Percentiles rank a stretch among this genome's conserved stretches.
phyloP scores from a whole-genome alignment of 2,113 vertebrate species.

The Charadrius vociferus region DNA sequence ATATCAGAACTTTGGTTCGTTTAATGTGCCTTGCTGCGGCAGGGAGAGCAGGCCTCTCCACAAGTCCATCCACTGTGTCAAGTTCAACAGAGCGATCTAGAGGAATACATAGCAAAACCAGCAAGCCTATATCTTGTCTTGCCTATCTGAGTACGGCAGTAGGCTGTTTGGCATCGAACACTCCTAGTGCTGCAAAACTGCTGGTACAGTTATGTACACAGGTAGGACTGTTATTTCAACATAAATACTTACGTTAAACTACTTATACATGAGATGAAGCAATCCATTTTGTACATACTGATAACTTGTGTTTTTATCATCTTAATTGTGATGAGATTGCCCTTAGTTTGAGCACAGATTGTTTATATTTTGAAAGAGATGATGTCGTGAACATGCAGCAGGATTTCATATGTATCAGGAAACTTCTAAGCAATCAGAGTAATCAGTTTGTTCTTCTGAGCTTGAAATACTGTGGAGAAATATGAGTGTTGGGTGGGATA shows the following conservation, averaged over 20 bases:
- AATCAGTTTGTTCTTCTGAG: not conserved
- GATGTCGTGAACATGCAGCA: not conserved
- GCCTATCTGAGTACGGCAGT: conserved; percentile 97
- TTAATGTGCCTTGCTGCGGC: conserved; percentile 97
- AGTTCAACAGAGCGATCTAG: conserved; percentile 82
- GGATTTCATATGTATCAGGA: not conserved
- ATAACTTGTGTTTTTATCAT: not conserved
- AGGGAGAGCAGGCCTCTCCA: conserved; percentile 92
- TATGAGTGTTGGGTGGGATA: not conserved
- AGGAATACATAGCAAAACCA: conserved; percentile 84
- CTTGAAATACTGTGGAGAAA: not conserved
- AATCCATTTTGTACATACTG: not conserved
- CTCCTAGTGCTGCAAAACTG: conserved; percentile 92
- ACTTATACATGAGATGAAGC: not conserved
- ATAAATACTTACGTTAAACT: not conserved
- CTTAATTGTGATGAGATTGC: not conserved
- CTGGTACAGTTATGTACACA: conserved; percentile 96
- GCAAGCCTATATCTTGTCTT: conserved; percentile 95
- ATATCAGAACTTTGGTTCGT: conserved; percentile 93
- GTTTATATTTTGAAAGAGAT: not conserved
- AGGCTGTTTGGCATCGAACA: conserved; percentile 95
- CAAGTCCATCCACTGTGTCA: conserved; percentile 73
- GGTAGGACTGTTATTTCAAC: conserved; percentile 67
- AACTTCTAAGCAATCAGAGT: not conserved
- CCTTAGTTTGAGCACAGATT: not conserved